Conservation (phyloP, 1,140 invertebrate genomes). For the Chironomus striatipennis region DNA sequence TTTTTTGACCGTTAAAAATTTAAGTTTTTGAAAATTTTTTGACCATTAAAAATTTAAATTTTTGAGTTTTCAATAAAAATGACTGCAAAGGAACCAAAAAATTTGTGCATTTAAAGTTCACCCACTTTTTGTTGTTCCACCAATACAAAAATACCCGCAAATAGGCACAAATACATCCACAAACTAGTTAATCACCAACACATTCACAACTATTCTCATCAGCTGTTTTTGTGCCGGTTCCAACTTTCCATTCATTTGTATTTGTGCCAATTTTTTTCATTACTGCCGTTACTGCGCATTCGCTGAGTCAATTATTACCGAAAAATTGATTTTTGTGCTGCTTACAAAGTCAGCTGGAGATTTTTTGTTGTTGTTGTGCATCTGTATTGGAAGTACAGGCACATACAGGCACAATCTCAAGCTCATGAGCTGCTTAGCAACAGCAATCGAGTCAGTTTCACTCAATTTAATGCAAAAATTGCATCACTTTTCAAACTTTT, state of each 20-base stretch:
- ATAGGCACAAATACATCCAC: neutral
- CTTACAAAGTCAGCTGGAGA: slow-evolving; percentile 4
- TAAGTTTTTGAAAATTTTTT: neutral
- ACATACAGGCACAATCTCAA: neutral
- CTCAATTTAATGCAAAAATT: neutral
- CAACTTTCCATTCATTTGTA: neutral
- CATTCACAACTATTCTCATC: neutral
- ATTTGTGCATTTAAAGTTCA: neutral
- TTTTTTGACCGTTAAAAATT: neutral
- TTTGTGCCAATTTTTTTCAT: neutral
- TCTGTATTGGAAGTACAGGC: neutral
- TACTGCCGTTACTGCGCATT: slow-evolving; percentile 2
- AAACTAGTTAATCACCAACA: neutral
- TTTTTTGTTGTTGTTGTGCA: neutral
- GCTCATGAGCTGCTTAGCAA: neutral
- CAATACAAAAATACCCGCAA: too few relatives aligned
- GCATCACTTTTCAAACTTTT: neutral
- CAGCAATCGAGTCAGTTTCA: neutral
- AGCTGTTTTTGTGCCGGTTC: neutral
- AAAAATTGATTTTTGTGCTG: neutral
- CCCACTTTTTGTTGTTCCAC: slow-evolving; percentile 2
- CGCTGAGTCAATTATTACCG: neutral
- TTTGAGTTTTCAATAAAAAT: neutral
- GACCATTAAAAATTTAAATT: neutral
- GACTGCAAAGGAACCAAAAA: too few relatives aligned